phyloP scores from a whole-genome alignment of 2,888 invertebrate species.

The Drosophila borborema region DNA sequence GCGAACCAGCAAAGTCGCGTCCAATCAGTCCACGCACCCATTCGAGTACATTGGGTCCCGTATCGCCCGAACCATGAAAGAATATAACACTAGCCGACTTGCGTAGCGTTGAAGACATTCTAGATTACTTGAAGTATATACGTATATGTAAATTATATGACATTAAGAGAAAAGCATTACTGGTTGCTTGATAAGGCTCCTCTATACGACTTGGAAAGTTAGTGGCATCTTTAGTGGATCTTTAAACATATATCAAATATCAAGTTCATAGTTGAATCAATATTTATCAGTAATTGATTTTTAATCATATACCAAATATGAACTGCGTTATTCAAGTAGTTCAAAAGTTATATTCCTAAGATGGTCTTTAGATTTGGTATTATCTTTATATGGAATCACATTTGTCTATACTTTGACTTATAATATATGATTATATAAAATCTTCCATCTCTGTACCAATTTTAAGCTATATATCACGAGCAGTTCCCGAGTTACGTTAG shows the following conservation, averaged over 20 bases:
- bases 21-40: constrained; percentile 88
- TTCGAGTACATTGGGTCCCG: constrained; percentile 86
- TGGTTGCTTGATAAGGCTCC: neutral
- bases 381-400: neutral
- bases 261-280: too few species aligned
- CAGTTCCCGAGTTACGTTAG: neutral
- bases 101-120: constrained; percentile 38
- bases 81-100: constrained; percentile 88
- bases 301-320: too few species aligned
- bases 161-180: neutral
- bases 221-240: too few species aligned
- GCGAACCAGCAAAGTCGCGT: constrained; percentile 86
- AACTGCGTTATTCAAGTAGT: too few species aligned
- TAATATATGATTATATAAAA: neutral
- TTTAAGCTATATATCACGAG: neutral
- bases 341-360: too few species aligned
- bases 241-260: too few species aligned
- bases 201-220: neutral
- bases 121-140: neutral
- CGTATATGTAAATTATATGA: neutral
- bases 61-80: constrained; percentile 90
- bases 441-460: neutral
- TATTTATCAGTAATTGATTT: too few species aligned
- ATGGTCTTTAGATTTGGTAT: neutral
- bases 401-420: too few species aligned